Conservation (phyloP, 1,140 invertebrate genomes). For the Drosophila parabipectinata region DNA sequence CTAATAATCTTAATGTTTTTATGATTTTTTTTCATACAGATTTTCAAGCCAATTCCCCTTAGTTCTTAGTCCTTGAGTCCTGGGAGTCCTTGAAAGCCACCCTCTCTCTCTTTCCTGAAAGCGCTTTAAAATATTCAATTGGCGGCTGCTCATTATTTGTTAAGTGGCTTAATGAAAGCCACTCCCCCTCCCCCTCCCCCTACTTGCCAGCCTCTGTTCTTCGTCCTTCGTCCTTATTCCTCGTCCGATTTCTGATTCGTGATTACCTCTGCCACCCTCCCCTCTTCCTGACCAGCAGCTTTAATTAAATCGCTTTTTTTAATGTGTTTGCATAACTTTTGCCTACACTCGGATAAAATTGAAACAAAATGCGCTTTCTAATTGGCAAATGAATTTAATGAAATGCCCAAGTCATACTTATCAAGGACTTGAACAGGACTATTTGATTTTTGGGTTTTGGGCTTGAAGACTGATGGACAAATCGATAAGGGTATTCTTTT, state of each 20-base stretch:
- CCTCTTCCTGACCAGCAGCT: conserved; percentile 40
- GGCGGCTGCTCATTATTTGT: conserved; percentile 76
- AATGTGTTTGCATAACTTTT: conserved; percentile 75
- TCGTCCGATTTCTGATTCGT: background rate
- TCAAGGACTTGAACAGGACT: background rate
- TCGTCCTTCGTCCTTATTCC: background rate
- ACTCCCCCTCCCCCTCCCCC: conserved; percentile 8
- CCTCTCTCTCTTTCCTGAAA: background rate
- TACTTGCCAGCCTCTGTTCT: background rate
- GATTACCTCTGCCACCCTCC: background rate
- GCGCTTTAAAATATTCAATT: conserved; percentile 74
- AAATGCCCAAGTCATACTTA: background rate
- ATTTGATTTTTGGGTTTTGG: too few species aligned
- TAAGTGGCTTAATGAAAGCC: conserved; percentile 79
- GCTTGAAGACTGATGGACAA: too few species aligned
- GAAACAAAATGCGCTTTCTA: background rate
- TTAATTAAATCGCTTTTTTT: conserved; percentile 77
- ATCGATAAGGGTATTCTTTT: too few species aligned
- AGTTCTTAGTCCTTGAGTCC: background rate
- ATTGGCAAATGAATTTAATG: background rate
- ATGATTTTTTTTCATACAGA: background rate
- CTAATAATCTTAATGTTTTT: background rate
- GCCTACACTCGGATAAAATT: conserved; percentile 23
- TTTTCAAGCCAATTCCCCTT: too few species aligned
- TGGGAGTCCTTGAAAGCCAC: conserved; percentile 7